Evolutionary conservation across 2,113 vertebrate species (phyloP), one percentile per base, ranked within the genome.

Genomic region (Ursus arctos): DNA sequence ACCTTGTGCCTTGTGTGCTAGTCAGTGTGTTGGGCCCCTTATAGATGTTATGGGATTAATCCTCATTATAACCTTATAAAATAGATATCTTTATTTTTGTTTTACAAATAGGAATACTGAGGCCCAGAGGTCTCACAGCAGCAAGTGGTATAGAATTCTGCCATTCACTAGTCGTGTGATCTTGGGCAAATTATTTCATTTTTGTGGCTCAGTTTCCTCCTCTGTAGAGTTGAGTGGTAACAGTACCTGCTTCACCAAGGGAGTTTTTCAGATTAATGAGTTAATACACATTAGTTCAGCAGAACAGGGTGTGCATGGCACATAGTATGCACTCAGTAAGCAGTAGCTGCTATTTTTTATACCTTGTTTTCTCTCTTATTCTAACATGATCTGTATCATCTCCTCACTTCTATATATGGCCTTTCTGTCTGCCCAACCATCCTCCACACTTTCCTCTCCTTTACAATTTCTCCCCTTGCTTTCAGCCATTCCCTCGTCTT

Each of bases 31-130:
- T 85, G 65, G 65, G 49, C 8, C 77, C 33, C 65, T 63, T 87
- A 47, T 85, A 72, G 82, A 82, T 93, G 57, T 81, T 63, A 77
- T 7, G 74, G 51, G 92, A 79, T 97, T 93, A 53, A 65, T 92
- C n/a, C 18, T 90, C 14, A 69, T 69, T 19, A 79, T 63, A 85
- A 28, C 28, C 12, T 94, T 77, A 49, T 77, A 88, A 79, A 74
- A 67, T 79, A 92, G 51, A 12, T 91, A 16, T 79, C 51, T 94
- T 82, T 89, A 71, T 89, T 36, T 19, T 59, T 88, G 7, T 86
- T 97, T 94, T 92, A 93, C 49, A 93, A 47, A 88, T 22, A 80
- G 47, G 24, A n/a, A n/a, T 88, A 36, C 18, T 71, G 24, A 94
- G 61, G 53, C 33, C 87, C 79, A 67, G 71, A 95, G 76, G 77